Evolutionary conservation across 2,888 invertebrate species (phyloP).

Genomic region (Platypus cylindrus): DNA sequence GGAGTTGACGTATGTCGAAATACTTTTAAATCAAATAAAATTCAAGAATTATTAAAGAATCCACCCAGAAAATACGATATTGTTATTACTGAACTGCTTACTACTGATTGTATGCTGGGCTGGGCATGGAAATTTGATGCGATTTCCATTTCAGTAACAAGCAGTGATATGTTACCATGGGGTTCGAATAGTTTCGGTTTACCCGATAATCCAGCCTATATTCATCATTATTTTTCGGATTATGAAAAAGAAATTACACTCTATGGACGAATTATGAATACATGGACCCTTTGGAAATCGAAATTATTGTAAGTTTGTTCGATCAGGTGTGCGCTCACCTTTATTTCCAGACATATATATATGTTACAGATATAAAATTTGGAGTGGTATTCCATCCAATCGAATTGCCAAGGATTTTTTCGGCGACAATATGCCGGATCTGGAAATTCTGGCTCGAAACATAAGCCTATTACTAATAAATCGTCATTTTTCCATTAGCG

Average conservation of each 20-base stretch:
- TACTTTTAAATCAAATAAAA: constrained; percentile 18
- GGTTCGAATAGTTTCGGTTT: constrained; percentile 42
- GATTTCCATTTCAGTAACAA: constrained; percentile 44
- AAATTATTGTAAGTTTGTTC: constrained; percentile 9
- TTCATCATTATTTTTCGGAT: constrained; percentile 44
- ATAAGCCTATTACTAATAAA: constrained; percentile 43
- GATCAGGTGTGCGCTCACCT: too few species aligned
- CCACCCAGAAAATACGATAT: constrained; percentile 26
- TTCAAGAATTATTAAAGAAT: constrained; percentile 19
- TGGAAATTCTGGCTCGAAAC: constrained; percentile 38
- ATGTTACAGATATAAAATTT: constrained; percentile 14
- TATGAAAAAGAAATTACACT: constrained; percentile 41
- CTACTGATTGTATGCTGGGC: constrained; percentile 47
- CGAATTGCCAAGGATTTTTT: constrained; percentile 39
- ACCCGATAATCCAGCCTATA: constrained; percentile 45
- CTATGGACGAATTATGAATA: constrained; percentile 39
- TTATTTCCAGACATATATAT: too few species aligned
- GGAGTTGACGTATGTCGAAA: constrained; percentile 21
- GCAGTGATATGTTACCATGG: constrained; percentile 45
- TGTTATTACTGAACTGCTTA: constrained; percentile 45
- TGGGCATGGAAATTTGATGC: constrained; percentile 42
- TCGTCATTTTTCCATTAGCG: constrained; percentile 44
- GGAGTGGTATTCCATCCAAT: constrained; percentile 23
- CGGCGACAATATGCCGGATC: constrained; percentile 35
- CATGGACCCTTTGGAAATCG: constrained; percentile 13